Evolutionary conservation across 2,797 vertebrate genomes (phyloP).

Genomic region (Apogon hyalosoma): DNA sequence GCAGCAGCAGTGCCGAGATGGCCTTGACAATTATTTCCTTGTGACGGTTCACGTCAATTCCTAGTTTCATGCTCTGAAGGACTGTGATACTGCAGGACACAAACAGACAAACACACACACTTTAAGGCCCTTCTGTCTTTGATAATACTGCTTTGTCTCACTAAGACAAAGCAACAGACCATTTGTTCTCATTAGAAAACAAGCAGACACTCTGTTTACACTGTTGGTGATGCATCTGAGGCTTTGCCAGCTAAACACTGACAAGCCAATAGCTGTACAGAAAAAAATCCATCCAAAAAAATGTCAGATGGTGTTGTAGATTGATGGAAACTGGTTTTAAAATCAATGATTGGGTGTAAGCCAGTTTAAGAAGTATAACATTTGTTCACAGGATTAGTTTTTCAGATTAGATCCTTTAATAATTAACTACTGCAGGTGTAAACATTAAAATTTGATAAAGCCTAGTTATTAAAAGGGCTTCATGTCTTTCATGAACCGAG

Average conservation of each 20-base stretch:
- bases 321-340: slow-evolving; percentile 1
- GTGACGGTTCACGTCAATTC: slow-evolving; percentile 97
- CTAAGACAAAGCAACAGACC: neutral
- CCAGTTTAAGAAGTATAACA: slow-evolving; percentile 5
- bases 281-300: slow-evolving; percentile 9
- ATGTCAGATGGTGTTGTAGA: slow-evolving; percentile 9
- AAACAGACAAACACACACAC: slow-evolving; percentile 26
- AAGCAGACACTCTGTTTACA: slow-evolving; percentile 9
- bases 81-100: slow-evolving; percentile 89
- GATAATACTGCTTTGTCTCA: slow-evolving; percentile 8
- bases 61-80: slow-evolving; percentile 98
- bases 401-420: neutral
- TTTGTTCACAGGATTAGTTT: neutral
- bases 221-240: neutral
- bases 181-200: slow-evolving; percentile 6
- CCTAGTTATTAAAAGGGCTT: neutral
- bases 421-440: neutral
- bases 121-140: slow-evolving; percentile 7
- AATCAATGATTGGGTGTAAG: slow-evolving; percentile 7
- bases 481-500: neutral
- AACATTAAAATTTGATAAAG: neutral
- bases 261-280: neutral
- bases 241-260: neutral
- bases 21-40: slow-evolving; percentile 98
- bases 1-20: slow-evolving; percentile 91